Evolutionary conservation across 2,113 vertebrate genomes (phyloP), one percentile per base, ranked within the genome.

Genomic region (Litocranius walleri): DNA sequence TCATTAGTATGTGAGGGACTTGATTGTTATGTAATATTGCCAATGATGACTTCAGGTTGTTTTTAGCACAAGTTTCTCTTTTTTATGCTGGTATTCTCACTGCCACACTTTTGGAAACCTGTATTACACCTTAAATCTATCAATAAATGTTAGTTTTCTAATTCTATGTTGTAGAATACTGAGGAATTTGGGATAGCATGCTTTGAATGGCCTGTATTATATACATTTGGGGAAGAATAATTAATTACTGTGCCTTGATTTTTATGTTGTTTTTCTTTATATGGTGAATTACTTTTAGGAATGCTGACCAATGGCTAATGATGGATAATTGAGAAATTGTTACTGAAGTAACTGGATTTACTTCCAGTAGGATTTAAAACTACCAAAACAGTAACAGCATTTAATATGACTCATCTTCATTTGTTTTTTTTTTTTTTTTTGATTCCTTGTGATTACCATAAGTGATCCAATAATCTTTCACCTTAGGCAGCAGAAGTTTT

Each of bases 101-200:
- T 99, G 99, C 99, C 99, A 99, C 99, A 98, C 99, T 99, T 98
- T 98, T 99, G 99, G 98, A 99, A 99, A 99, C 99, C 99, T 99
- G 98, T 99, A 99, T 99, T 99, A 99, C 99, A 99, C 99, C 99
- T 99, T 99, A 99, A 99, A 99, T 99, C 99, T 99, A 99, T 99
- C 99, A 99, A 99, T 99, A 99, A 99, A 99, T 99, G 98, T 99
- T 99, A 99, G 99, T 99, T 99, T 99, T 99, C 99, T 99, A 99
- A 99, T 99, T 99, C 99, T 99, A 99, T 99, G 99, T 99, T 99
- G 99, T 99, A 99, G 98, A 98, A 97, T 98, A 98, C 95, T 98
- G 77, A 99, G 97, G 98, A 98, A 97, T 98, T 98, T 97, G 98
- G 97, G 98, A 98, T 98, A 98, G 98, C 97, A 82, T 95, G 98